Base-by-base conservation (phyloP, 64 coral and sea anemone species). In the Montipora capricornis region DNA sequence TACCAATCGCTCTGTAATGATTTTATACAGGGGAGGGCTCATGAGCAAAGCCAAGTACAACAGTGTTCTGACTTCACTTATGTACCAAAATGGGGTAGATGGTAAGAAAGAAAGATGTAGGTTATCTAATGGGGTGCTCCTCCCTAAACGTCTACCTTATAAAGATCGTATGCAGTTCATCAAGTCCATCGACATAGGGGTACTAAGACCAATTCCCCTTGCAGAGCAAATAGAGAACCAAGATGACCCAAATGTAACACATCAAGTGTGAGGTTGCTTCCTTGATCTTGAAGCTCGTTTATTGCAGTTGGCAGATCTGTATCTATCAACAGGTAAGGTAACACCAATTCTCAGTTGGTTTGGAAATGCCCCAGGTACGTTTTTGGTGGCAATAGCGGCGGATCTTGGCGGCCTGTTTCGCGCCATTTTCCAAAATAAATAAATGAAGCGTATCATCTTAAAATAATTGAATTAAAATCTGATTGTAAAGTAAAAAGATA, bases 41-140 rank as follows among this genome's bases (percentile, higher is more conserved):
- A 88, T 96, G 73, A 96, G 95, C 73, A 96, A 96, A 89, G 76
- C 49, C n/a, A 96, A 92, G 73, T 96, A 96, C 79, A 92, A 92
- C 74, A 83, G 83, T 75, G 89, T 96, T 64, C 55, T 78, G 77
- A 92, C 84, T 83, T 95, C 94, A 73, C 58, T 91, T 37, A 95
- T 91, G 89, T 92, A 88, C 83, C 68, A 87, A 87, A 80, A 51
- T 64, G 76, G 58, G 60, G 62, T 80, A 80, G 58, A 80, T 53
- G 70, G 77, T 92, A 94, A 89, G 87, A 94, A 94, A 94, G 14
- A 77, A 89, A 89, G 87, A 64, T 75, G 47, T 62, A 89, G 22
- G 71, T 94, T 94, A 90, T 53, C 12, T 89, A 77, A 94, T 89
- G 80, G 87, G 79, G 57, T 84, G 66, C 47, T 76, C 50, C 26